These are phyloP conservation scores for Phrynosoma blainvillii DNA, from an alignment of 2,113 vertebrate genomes.

Conservation along the genomic window DNA sequence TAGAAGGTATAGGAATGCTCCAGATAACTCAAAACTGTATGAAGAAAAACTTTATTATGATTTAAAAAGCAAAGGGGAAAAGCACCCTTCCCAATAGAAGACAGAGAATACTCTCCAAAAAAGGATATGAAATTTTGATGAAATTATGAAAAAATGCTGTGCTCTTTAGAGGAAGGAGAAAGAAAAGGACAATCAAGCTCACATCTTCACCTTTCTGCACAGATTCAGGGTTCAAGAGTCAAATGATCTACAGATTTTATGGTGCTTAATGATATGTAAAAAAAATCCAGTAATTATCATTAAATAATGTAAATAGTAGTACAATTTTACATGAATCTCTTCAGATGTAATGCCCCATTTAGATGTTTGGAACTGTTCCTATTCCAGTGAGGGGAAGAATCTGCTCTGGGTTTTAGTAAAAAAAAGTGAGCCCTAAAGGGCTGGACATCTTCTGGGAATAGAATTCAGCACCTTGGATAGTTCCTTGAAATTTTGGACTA, in stretches of 20 bases:
- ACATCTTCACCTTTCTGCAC: neutral
- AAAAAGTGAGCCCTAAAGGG: too few species aligned
- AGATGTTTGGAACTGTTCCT: too few species aligned
- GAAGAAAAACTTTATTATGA: neutral
- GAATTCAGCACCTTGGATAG: too few species aligned
- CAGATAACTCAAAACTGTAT: constrained; percentile 23
- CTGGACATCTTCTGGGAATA: too few species aligned
- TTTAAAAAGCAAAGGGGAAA: neutral
- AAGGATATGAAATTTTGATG: constrained; percentile 3
- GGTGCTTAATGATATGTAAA: neutral
- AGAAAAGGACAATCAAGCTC: neutral
- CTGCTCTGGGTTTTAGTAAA: too few species aligned
- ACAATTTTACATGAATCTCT: neutral
- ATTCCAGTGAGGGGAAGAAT: too few species aligned
- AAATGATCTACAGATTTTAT: neutral
- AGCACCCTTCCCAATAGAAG: neutral
- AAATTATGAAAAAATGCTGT: constrained; percentile 10
- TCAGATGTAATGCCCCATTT: neutral
- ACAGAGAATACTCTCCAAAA: neutral
- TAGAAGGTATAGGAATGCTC: constrained; percentile 48
- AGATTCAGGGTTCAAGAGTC: neutral
- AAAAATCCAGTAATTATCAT: neutral
- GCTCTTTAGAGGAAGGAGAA: neutral
- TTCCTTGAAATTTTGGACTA: too few species aligned
- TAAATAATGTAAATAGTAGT: neutral